phyloP scores from a whole-genome alignment of 2,888 invertebrate genomes.

The Orchesella flavescens region DNA sequence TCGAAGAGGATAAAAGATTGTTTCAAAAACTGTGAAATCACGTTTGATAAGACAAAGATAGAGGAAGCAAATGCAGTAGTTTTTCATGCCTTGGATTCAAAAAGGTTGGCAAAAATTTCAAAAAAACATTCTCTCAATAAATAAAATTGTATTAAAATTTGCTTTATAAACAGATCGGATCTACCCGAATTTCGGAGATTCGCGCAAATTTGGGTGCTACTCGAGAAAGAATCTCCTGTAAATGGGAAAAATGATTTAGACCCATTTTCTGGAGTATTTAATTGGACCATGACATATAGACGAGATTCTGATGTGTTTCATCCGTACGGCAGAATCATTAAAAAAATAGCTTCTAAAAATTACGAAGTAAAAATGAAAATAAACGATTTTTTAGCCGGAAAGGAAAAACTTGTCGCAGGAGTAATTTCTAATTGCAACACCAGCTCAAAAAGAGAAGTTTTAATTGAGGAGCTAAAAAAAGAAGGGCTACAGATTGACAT shows the following conservation, averaged over 20 bases:
- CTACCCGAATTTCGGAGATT: background rate
- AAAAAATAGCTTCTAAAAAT: too few relatives aligned
- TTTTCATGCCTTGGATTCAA: background rate
- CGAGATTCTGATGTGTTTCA: background rate
- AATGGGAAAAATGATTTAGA: background rate
- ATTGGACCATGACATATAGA: conserved; percentile 26
- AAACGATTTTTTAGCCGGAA: background rate
- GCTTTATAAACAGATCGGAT: background rate
- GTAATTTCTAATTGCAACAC: too few relatives aligned
- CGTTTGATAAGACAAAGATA: background rate
- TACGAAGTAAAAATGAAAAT: background rate
- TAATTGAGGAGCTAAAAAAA: background rate
- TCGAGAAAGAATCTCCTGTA: background rate
- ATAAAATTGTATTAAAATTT: background rate
- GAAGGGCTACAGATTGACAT: background rate
- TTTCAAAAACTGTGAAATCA: background rate
- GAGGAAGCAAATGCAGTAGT: background rate
- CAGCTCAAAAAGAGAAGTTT: background rate
- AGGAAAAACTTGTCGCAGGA: background rate
- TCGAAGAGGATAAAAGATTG: background rate
- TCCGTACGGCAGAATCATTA: background rate
- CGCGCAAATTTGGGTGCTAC: background rate
- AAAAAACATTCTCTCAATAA: background rate
- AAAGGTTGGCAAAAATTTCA: background rate
- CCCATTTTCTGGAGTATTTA: background rate